A percentile compares a stretch with the other conserved stretches of the same genome.
Conservation (phyloP, 2,113 vertebrate genomes). For the Alaudala cheleensis region DNA sequence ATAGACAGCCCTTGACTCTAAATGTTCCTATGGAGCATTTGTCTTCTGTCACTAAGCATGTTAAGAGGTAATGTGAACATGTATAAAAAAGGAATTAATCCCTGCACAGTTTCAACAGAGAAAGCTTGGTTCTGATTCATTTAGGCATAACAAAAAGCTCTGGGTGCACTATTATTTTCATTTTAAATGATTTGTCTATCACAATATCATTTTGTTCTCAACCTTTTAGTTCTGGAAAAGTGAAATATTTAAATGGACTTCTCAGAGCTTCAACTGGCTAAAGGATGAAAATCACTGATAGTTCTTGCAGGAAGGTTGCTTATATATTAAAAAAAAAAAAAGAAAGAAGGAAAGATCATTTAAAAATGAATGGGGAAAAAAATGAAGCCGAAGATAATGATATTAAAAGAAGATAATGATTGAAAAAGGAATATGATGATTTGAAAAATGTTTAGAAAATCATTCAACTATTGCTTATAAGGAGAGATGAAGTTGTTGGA, state of each 20-base stretch:
- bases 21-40: background rate
- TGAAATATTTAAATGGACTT: background rate
- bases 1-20: background rate
- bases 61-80: background rate
- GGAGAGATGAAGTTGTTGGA: background rate
- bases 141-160: background rate
- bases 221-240: background rate
- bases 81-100: background rate
- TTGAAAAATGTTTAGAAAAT: conserved; percentile 22
- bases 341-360: background rate
- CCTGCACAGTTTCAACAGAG: background rate
- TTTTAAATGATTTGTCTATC: conserved; percentile 34
- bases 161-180: background rate
- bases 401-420: background rate
- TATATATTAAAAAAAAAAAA: background rate
- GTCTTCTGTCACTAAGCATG: background rate
- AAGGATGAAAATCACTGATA: background rate
- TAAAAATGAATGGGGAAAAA: background rate
- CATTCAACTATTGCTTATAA: background rate
- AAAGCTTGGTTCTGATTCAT: conserved; percentile 29
- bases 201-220: background rate
- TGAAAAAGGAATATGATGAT: background rate
- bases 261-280: background rate
- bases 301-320: background rate
- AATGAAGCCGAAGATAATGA: rapidly evolving